Base-by-base conservation (phyloP, 1,140 invertebrate species). In the Eciton burchellii region DNA sequence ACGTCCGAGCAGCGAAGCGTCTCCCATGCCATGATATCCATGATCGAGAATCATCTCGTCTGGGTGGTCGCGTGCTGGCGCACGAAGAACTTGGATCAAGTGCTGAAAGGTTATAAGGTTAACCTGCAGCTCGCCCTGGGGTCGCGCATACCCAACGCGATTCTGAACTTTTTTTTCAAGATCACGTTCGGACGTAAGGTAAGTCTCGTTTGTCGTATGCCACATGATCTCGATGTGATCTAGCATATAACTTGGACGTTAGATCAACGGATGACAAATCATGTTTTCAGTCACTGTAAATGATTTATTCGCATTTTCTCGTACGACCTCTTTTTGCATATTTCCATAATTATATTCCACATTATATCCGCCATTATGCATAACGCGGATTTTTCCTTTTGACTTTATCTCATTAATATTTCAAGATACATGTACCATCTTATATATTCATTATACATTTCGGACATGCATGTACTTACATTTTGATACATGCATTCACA, bases 11-110 rank as follows among this genome's bases (percentile, higher is more conserved):
- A 99, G 92, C 96, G 97, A 83, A 97, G 97, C 88, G 95, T 98
- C 11, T 96, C 97, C 9, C 97, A 99, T 93, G 98, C 98, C n/a
- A 98, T 98, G 94, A 97, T 98, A 90, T 97, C 97, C 29, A 98
- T 99, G 98, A 96, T 98, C 88, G 98, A 99, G 94, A 98, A 98
- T 91, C 98, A 99, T 93, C 95, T 98, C 11, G 96, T 97, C 57
- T 98, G 97, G 97, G 97, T 98, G 84, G 95, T 98, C 57, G 95
- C 96, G 90, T 98, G 96, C 94, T 98, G 97, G 97, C 96, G 97
- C 89, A 96, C 97, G 86, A 98, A 98, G 95, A 97, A 97, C 91
- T 96, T 97, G 3, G 97, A 98, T 87, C 96, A 96, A 88, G 96
- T 98, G 72, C 95, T 98, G 89, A 97, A 97, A 93, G 97, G 97